Conservation (phyloP, 2,888 invertebrate species). For the Asteroscopus sphinx region DNA sequence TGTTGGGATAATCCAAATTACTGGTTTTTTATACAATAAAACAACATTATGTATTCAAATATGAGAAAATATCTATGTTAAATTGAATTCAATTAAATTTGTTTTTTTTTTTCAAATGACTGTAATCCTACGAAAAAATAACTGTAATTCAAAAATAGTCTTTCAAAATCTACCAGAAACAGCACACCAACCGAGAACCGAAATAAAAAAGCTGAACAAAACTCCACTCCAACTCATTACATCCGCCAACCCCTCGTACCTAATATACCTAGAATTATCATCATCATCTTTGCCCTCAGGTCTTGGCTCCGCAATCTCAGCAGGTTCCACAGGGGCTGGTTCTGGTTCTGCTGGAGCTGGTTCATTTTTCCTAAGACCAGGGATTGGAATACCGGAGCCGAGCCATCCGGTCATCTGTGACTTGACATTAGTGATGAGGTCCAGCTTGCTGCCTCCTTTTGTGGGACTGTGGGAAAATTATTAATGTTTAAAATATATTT, state of each 20-base stretch:
- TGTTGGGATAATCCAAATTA: too few relatives aligned
- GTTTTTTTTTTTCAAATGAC: too few relatives aligned
- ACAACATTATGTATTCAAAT: too few relatives aligned
- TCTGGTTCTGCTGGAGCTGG: constrained; percentile 85
- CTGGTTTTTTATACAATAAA: too few relatives aligned
- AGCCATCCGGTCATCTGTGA: constrained; percentile 96
- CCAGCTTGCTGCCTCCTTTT: constrained; percentile 93
- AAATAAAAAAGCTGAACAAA: constrained; percentile 56
- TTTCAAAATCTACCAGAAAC: constrained; percentile 24
- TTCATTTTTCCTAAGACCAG: constrained; percentile 93
- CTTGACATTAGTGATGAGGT: constrained; percentile 96
- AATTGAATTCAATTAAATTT: too few relatives aligned
- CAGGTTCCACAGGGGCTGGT: constrained; percentile 80
- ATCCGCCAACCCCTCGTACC: constrained; percentile 91
- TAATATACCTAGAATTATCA: constrained; percentile 96
- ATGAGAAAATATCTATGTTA: too few relatives aligned
- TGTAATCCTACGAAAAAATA: too few relatives aligned
- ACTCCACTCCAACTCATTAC: constrained; percentile 82
- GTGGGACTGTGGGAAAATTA: constrained; percentile 91
- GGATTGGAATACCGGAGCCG: constrained; percentile 93
- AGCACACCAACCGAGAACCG: constrained; percentile 61
- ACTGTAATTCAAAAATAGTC: background rate
- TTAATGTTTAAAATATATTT: background rate
- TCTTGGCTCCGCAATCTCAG: constrained; percentile 79
- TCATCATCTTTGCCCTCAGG: constrained; percentile 93